Conservation (phyloP, 2,113 vertebrate genomes). For the Bagarius yarrelli region DNA sequence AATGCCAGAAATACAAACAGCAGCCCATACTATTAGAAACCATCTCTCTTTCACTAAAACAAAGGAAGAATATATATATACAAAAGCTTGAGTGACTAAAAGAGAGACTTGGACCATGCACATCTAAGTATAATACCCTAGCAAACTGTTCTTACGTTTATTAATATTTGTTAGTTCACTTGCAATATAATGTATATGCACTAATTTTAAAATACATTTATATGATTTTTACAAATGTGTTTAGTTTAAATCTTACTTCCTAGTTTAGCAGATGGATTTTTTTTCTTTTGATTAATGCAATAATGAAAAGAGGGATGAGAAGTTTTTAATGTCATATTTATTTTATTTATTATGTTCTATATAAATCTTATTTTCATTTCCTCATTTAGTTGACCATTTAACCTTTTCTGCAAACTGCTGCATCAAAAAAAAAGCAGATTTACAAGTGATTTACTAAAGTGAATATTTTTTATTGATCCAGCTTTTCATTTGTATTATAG, state of each 20-base stretch:
- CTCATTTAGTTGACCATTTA: not conserved
- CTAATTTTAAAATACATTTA: not conserved
- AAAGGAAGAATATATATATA: no score
- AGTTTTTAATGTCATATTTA: not conserved
- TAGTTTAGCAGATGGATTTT: not conserved
- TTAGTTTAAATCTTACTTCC: not conserved
- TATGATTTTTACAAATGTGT: not conserved
- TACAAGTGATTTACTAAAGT: not conserved
- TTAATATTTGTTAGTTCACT: not conserved
- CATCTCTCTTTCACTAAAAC: not conserved
- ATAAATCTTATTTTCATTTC: not conserved
- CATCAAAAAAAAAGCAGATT: not conserved
- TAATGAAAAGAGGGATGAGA: slow-evolving; percentile 28
- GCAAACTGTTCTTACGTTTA: no score
- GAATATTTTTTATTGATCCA: slow-evolving; percentile 14
- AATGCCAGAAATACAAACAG: not conserved
- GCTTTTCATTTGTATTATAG: slow-evolving; percentile 1
- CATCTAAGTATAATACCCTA: no score
- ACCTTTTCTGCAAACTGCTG: not conserved
- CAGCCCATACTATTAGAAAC: not conserved
- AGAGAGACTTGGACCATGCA: no score
- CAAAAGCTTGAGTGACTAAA: no score
- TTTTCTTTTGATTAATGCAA: not conserved
- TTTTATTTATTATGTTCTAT: not conserved
- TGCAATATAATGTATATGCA: not conserved